Base-by-base conservation (phyloP, 2,113 vertebrate species). In the Melanerpes aurifrons region DNA sequence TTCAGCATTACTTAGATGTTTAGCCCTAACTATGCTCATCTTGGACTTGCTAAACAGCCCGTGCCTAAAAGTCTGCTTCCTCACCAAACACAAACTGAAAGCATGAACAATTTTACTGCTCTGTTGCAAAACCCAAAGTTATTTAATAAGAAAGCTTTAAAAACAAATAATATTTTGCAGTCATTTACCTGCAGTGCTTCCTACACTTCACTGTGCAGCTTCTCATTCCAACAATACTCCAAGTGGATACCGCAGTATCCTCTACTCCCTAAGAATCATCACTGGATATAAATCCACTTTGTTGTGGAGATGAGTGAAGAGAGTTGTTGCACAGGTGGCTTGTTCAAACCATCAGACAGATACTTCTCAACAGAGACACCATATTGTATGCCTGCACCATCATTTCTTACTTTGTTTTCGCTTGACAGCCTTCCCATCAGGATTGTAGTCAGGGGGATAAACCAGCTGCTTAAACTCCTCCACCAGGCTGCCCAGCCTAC, bases 381-480 rank as follows among this genome's bases (percentile, higher is more conserved):
- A 19, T 3, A 2, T 14, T 53, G 53, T 6, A 10, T 16, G 22
- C 56, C 68, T 94, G 71, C 64, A 67, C 22, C 13, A 5, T 31
- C 18, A 45, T 12, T 48, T 63, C 91, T 94, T 45, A 98, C 98
- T 96, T 96, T 96, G 95, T 75, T 98, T 99, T 61, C 97, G 95
- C 92, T 99, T 99, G 66, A 91, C 31, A 66, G 56, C 62, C 93
- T 98, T 99, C 32, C 14, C 87, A 18, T 98, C 98, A 3, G 99
- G 98, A 96, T 97, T 98, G 89, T 99, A 99, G 92, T 92, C 95
- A 10, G 97, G 95, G 22, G 99, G 99, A 90, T 99, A 99, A 82
- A 99, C 99, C 67, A 99, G 96, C 72, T 99, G 98, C 96, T 98
- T 99, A 94, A 99, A 99, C 43, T 99, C 98, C 1, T 98, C 95